Evolutionary conservation across 2,797 vertebrate genomes (phyloP).

Genomic region (Mycteria americana): DNA sequence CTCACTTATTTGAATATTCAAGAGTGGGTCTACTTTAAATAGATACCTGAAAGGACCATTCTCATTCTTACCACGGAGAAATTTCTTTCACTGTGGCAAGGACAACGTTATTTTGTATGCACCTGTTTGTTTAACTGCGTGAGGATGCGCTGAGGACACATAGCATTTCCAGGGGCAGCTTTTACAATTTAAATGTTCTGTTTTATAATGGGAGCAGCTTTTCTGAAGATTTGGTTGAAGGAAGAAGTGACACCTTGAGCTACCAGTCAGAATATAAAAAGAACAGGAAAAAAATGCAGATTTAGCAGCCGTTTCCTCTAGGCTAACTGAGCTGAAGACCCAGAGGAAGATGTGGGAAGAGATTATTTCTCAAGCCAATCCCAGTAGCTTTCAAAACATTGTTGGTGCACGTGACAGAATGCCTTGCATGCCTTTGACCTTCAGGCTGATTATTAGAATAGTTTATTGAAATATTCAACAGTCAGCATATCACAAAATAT

Average conservation of each 20-base stretch:
- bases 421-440: neutral
- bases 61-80: neutral
- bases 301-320: neutral
- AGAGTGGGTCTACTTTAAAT: neutral
- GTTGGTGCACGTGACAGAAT: neutral
- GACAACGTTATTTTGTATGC: neutral
- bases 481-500: neutral
- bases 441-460: neutral
- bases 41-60: neutral
- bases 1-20: neutral
- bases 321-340: neutral
- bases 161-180: neutral
- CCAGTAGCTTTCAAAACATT: neutral
- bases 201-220: neutral
- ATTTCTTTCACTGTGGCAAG: neutral
- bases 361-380: neutral
- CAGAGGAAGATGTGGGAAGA: neutral
- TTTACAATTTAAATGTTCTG: constrained; percentile 19
- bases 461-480: neutral
- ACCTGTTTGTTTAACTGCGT: neutral
- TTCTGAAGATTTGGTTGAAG: neutral
- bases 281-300: neutral
- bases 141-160: neutral
- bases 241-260: neutral
- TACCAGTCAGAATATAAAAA: neutral